Conservation (phyloP, 30 jellyfish, hydroid and myxozoan genomes). For the Mastigias papua region DNA sequence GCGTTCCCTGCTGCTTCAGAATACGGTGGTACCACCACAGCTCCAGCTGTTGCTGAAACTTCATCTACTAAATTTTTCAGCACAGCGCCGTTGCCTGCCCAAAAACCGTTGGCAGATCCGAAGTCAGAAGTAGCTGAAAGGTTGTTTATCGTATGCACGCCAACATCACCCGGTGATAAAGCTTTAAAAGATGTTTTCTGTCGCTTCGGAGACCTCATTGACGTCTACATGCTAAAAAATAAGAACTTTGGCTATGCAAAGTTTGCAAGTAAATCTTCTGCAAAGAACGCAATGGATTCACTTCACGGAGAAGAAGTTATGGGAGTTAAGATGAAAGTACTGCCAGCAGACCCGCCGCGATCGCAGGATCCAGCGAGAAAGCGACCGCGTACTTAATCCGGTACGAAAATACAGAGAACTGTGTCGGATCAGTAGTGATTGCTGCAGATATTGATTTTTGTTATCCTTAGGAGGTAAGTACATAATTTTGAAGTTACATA, state of each 20-base stretch:
- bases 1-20: conserved; percentile 56
- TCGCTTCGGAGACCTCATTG: conserved; percentile 98
- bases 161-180: conserved; percentile 96
- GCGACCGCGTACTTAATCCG: conserved; percentile 92
- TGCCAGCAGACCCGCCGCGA: conserved; percentile 99
- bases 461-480: not conserved
- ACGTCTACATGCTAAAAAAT: conserved; percentile 93
- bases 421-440: not conserved
- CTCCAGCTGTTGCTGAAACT: conserved; percentile 21
- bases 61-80: conserved; percentile 45
- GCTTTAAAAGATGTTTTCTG: conserved; percentile 93
- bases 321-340: conserved; percentile 92
- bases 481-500: not conserved
- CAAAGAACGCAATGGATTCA: conserved; percentile 88
- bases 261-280: conserved; percentile 82
- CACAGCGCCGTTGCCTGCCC: conserved; percentile 87
- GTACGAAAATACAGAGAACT: not conserved
- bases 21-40: conserved; percentile 14
- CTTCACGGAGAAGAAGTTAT: conserved; percentile 93
- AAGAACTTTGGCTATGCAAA: conserved; percentile 98
- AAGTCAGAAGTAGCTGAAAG: conserved; percentile 95
- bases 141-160: conserved; percentile 96
- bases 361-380: conserved; percentile 94
- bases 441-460: not conserved
- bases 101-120: conserved; percentile 91